Base-by-base conservation (phyloP, 1,140 invertebrate genomes). In the Pachypeltis micranthus region DNA sequence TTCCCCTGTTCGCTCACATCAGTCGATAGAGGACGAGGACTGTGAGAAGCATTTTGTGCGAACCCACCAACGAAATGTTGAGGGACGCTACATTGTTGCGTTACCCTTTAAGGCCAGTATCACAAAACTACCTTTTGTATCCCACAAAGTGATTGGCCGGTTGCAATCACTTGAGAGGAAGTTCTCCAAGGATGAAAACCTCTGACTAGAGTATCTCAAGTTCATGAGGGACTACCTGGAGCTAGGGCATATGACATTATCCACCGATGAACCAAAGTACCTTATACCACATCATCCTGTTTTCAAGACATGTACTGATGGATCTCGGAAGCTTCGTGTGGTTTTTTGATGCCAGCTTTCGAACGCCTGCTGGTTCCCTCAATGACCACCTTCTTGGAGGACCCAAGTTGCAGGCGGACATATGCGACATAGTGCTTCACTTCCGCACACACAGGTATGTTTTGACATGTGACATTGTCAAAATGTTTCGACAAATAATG, bases 401-500 rank as follows among this genome's bases (percentile, higher is more conserved):
- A 7, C 75, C 77, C 4, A 70, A 71, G 59, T 56, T 79, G 0
- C 75, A 77, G 66, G 7, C 7, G 31, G 74, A 78, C 55, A 51
- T 79, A 19, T 64, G 72, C 47, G 64, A 65, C 26, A 69, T 77
- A 47, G 28, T 79, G 14, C 62, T 77, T 19, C 69, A 75, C 57
- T 78, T 75, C 70, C 61, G 76, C 59, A 64, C 64, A 55, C 69
- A 75, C 63, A 63, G 55, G 21, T 63, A 72, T 54, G 72, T 72
- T n/a, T 63, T 79, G 21, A 65, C 68, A 16, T 72, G 70, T 7
- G 76, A 79, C 65, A 70, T 78, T 2, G 66, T 66, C n/a, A 73
- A 75, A 64, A 76, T 76, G 70, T 78, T 74, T 55, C 61, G 73
- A 2, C 71, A 74, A 65, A 68, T 76, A 2, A 24, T 63, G 2